Percentiles rank a stretch among this genome's conserved stretches.
phyloP scores from a whole-genome alignment of 2,888 invertebrate genomes.

The Tetranychus truncatus region DNA sequence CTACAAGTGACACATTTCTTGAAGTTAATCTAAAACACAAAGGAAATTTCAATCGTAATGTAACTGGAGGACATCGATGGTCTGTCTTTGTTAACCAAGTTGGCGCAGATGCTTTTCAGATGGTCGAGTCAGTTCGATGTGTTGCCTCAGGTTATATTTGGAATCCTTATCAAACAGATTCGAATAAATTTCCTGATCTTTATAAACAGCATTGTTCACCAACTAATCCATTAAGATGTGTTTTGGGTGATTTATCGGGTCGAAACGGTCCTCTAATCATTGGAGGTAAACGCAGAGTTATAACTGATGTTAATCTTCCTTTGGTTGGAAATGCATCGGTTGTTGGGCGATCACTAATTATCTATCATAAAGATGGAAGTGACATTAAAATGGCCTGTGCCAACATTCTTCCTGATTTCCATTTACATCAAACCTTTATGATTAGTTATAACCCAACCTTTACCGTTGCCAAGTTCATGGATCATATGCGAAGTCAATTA shows the following conservation, averaged over 20 bases:
- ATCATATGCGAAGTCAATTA: constrained; percentile 57
- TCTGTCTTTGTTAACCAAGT: constrained; percentile 76
- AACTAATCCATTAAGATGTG: constrained; percentile 68
- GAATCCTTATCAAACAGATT: constrained; percentile 25
- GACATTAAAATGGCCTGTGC: constrained; percentile 62
- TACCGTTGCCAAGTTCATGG: constrained; percentile 67
- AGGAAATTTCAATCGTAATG: constrained; percentile 59
- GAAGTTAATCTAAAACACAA: constrained; percentile 74
- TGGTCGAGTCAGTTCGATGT: constrained; percentile 57
- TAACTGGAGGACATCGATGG: constrained; percentile 64
- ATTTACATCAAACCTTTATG: constrained; percentile 71
- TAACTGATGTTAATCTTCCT: constrained; percentile 70
- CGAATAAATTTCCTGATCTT: constrained; percentile 41
- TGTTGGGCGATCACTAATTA: constrained; percentile 63
- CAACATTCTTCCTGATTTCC: constrained; percentile 72
- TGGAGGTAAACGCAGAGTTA: constrained; percentile 53
- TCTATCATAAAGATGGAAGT: constrained; percentile 51
- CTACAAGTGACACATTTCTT: constrained; percentile 69
- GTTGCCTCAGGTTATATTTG: constrained; percentile 66
- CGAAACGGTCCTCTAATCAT: constrained; percentile 63
- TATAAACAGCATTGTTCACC: constrained; percentile 71
- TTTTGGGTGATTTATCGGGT: constrained; percentile 72
- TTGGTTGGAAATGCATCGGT: constrained; percentile 42
- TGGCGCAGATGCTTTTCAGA: constrained; percentile 70
- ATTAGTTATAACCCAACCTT: constrained; percentile 69